These are phyloP conservation scores for Loris lydekkerianus DNA, from an alignment of 2,797 vertebrate species.

Conservation along the genomic window DNA sequence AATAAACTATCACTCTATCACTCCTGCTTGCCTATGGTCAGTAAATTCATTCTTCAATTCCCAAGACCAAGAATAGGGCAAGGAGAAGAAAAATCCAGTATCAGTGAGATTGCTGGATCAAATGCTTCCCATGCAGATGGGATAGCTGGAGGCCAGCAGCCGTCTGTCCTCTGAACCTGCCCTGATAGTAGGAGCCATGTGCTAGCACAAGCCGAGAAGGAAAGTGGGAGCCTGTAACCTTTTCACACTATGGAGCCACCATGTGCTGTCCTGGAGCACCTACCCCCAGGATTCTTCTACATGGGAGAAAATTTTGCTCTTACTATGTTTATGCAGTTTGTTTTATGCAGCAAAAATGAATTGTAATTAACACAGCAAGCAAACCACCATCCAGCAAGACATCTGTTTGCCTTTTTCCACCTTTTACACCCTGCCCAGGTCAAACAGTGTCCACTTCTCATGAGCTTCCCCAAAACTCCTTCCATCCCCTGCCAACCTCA, in stretches of 20 bases:
- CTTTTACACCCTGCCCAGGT: background rate
- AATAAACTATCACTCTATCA: too few relatives aligned
- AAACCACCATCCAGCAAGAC: background rate
- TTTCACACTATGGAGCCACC: background rate
- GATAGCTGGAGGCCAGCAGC: fast-evolving
- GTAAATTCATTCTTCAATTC: too few relatives aligned
- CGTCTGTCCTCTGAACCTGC: fast-evolving
- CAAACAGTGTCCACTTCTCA: background rate
- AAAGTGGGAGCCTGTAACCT: too few relatives aligned
- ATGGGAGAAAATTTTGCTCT: background rate
- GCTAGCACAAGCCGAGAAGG: too few relatives aligned
- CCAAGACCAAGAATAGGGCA: too few relatives aligned
- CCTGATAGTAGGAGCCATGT: background rate
- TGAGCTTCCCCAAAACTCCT: background rate
- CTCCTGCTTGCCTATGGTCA: too few relatives aligned
- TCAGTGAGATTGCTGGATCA: too few relatives aligned
- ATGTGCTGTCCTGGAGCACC: background rate
- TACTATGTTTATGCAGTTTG: background rate
- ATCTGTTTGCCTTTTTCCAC: background rate
- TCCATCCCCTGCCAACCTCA: too few relatives aligned
- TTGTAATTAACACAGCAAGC: background rate
- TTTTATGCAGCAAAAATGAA: background rate
- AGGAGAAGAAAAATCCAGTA: too few relatives aligned
- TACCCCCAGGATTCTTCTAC: background rate
- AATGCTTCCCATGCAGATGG: background rate